Evolutionary conservation across 2,113 vertebrate genomes (phyloP).

Genomic region (Neotoma lepida): DNA sequence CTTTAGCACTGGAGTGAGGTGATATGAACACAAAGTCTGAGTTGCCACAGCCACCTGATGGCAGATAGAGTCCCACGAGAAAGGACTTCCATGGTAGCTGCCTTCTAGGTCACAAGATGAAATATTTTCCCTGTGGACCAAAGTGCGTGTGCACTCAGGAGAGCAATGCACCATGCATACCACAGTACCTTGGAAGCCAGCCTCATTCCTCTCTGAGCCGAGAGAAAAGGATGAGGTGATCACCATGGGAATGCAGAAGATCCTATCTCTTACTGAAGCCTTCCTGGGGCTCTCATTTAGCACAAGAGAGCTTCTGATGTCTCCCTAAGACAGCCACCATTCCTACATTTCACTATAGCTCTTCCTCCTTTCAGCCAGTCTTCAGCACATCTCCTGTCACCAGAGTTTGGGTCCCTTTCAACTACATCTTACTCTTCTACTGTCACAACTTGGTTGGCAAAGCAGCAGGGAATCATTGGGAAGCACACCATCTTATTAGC

Average conservation of each 20-base stretch:
- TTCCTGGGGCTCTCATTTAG: neutral
- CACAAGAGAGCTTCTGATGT: neutral
- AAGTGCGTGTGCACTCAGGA: fast-evolving
- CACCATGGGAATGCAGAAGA: fast-evolving
- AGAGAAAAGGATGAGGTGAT: neutral
- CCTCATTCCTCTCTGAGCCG: neutral
- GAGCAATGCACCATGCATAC: fast-evolving
- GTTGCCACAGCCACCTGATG: neutral
- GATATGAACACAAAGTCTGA: fast-evolving
- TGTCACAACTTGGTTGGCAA: neutral
- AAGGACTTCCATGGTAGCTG: neutral
- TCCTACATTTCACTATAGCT: neutral
- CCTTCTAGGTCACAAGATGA: neutral
- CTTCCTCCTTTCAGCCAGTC: neutral
- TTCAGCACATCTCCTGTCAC: neutral
- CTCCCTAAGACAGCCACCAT: neutral
- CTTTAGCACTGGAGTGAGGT: neutral
- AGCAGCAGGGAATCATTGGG: neutral
- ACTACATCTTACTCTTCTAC: neutral
- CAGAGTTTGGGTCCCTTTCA: neutral
- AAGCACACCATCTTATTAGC: neutral
- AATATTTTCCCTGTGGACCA: fast-evolving
- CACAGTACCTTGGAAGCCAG: neutral
- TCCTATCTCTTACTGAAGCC: neutral
- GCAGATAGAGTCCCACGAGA: neutral